A percentile compares a stretch with the other conserved stretches of the same genome.
Evolutionary conservation across 2,113 vertebrate genomes (phyloP).

Genomic region (Cacatua alba): DNA sequence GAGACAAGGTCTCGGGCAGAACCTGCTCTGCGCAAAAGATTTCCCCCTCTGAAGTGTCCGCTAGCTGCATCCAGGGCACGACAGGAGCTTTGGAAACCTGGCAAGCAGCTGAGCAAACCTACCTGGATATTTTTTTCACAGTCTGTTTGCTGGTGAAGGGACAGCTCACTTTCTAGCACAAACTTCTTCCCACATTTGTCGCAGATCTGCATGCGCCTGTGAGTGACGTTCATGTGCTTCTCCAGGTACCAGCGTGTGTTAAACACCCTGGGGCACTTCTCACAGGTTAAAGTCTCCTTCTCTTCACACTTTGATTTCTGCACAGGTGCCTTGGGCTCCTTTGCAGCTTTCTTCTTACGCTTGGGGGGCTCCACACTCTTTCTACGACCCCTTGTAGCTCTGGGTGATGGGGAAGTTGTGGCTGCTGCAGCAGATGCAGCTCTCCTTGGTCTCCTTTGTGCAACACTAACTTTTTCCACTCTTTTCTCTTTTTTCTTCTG

Average conservation of each 20-base stretch:
- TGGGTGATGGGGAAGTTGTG: slow-evolving; percentile 73
- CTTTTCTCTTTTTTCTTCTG: slow-evolving; percentile 85
- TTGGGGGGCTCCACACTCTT: slow-evolving; percentile 83
- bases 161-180: slow-evolving; percentile 97
- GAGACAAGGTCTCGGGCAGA: not conserved
- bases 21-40: not conserved
- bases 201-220: slow-evolving; percentile 98
- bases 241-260: slow-evolving; percentile 99
- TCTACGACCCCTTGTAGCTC: slow-evolving; percentile 87
- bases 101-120: slow-evolving; percentile 71
- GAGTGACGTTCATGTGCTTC: slow-evolving; percentile 99
- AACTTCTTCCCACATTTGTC: slow-evolving; percentile 99
- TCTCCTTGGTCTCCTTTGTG: slow-evolving; percentile 81
- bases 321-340: slow-evolving; percentile 79
- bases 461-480: slow-evolving; percentile 70
- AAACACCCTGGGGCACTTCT: slow-evolving; percentile 97
- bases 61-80: slow-evolving; percentile 16
- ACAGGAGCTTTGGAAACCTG: slow-evolving; percentile 54
- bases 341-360: slow-evolving; percentile 82
- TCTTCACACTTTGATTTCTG: slow-evolving; percentile 88
- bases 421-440: slow-evolving; percentile 70
- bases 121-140: slow-evolving; percentile 99
- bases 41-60: slow-evolving; percentile 51
- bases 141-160: slow-evolving; percentile 98
- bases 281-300: slow-evolving; percentile 94